Evolutionary conservation across 2,888 invertebrate genomes (phyloP), one percentile per base, ranked within the genome.

Genomic region (Trisateles emortualis): DNA sequence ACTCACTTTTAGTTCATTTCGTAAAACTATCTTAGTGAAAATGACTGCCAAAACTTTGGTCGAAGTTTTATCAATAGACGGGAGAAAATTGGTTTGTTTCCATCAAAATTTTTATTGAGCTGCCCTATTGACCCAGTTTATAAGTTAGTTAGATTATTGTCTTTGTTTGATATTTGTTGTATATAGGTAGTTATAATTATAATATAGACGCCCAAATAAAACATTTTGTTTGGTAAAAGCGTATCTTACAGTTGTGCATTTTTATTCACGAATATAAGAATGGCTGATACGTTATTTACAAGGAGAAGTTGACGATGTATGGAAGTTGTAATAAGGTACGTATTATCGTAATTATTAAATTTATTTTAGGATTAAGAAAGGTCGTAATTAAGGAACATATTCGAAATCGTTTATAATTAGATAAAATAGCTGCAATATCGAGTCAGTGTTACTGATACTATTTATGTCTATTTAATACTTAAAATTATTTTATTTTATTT

Each of bases 61-160:
- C 11, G 16, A 69, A 72, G 86, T 85, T 86, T 84, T 79, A 53
- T 86, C 86, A 79, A 86, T 86, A 86, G 51, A 59, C 49, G 19
- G 32, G 26, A 39, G 42, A 40, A 43, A 47, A 51, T 39, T 53
- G 36, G 8, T 46, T 29, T 53, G 53, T 58, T 68, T 56, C 50
- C 47, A 47, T 39, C 43, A 19, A 9, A n/a, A 50, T 47, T 62
- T 64, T 50, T 77, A 75, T 72, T 64, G 70, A 72, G 60, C 59
- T 53, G 71, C 49, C 65, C 68, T 58, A 64, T 61, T 87, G 85
- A 87, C 87, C 87, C 74, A 86, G 50, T 81, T 86, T 49, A 40
- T 11, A 56, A 43, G 56, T 57, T 65, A n/a, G n/a, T n/a, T 4
- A 8, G 8, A 11, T 16, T 33, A 22, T 53, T 71, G 51, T 63